Evolutionary conservation across 2,113 vertebrate genomes (phyloP), one percentile per base, ranked within the genome.

Genomic region (Crotophaga sulcirostris): DNA sequence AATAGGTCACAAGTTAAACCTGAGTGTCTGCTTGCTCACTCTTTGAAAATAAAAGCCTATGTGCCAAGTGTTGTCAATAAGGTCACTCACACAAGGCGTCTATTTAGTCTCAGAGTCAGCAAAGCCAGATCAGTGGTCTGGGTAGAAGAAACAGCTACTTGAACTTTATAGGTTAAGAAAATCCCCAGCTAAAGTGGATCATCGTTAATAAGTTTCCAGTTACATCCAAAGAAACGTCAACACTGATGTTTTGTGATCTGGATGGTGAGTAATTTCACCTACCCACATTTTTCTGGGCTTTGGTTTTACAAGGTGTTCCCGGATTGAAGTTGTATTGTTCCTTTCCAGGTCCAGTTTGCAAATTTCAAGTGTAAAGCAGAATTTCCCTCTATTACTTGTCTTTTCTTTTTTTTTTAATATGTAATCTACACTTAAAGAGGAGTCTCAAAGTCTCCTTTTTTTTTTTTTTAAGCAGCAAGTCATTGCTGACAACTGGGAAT

Each of bases 81-180:
- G 94, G 90, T 94, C 94, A 90, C 90, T 90, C 1, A 0, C 74
- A 97, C 94, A 96, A 96, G 72, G 67, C 26, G 0, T 3, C 93
- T 63, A 95, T 97, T 97, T 96, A 97, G 90, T 88, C 73, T 89
- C 13, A 38, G 78, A 89, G 87, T 66, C 45, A 0, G 79, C 75
- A 91, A 83, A 96, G 84, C 87, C 92, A 91, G 81, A 63, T 68
- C 90, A 93, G 85, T 84, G 94, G 93, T 96, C 90, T 91, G 78
- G 59, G 67, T 45, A 94, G 87, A 96, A 96, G 84, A 97, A 97
- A 95, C 72, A 94, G 67, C 93, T 96, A 85, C 91, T 97, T 97
- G 87, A 97, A 90, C 91, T 94, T 96, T 93, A 95, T 96, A 97
- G 95, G 96, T 97, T 95, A 96, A 96, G 92, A 96, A 97, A 97